phyloP scores from a whole-genome alignment of 2,113 vertebrate genomes.

The Gadus chalcogrammus region DNA sequence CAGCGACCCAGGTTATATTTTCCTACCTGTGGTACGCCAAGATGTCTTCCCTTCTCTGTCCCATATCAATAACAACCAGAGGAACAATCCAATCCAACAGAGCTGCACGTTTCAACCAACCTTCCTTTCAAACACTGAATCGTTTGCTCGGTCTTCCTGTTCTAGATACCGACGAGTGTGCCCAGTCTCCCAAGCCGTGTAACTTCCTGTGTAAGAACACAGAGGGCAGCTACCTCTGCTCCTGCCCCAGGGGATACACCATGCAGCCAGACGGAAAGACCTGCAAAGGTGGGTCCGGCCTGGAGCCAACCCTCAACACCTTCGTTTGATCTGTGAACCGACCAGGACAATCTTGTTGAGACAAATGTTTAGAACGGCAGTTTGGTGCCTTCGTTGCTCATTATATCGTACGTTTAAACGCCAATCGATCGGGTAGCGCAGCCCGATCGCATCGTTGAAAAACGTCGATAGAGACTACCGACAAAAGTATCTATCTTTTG shows the following conservation, averaged over 20 bases:
- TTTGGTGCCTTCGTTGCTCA: no score
- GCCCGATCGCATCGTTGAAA: no score
- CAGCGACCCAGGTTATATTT: no score
- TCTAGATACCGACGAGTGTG: conserved; percentile 89
- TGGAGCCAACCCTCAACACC: neutral
- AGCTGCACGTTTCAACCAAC: neutral
- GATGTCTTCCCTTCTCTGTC: no score
- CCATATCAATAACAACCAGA: neutral
- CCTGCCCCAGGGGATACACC: conserved; percentile 88
- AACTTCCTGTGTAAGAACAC: conserved; percentile 97
- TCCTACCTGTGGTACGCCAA: no score
- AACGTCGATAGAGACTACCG: no score
- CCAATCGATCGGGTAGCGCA: no score
- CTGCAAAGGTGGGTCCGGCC: conserved; percentile 82
- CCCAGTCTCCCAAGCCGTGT: conserved; percentile 85
- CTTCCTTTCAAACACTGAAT: no score
- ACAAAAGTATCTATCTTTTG: no score
- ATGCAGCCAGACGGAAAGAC: conserved; percentile 88
- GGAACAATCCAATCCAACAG: no score
- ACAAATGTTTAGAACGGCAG: neutral
- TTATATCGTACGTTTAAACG: no score
- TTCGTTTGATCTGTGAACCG: neutral
- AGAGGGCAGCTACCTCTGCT: conserved; percentile 91
- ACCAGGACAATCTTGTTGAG: neutral
- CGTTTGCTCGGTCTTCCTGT: neutral